Evolutionary conservation across 2,113 vertebrate genomes (phyloP).

Genomic region (Prietella phreatophila): DNA sequence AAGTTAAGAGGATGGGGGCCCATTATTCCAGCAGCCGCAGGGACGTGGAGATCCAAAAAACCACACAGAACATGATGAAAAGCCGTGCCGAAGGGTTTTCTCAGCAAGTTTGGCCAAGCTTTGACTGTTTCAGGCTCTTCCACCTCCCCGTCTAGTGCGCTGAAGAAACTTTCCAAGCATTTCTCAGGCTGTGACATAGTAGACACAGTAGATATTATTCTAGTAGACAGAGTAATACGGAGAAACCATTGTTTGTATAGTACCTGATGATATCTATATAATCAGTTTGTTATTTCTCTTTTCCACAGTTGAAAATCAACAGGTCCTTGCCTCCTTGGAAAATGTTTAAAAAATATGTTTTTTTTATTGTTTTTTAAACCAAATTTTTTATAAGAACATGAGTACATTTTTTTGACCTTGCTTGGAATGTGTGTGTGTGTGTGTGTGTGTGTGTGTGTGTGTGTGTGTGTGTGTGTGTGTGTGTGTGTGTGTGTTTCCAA

Average conservation of each 20-base stretch:
- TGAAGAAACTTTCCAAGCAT: conserved; percentile 37
- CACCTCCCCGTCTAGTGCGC: conserved; percentile 16
- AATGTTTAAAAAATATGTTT: background rate
- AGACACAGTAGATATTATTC: conserved; percentile 18
- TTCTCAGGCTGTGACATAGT: conserved; percentile 31
- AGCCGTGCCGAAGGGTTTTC: conserved; percentile 21
- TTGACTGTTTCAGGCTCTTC: conserved; percentile 38
- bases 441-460: background rate
- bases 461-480: background rate
- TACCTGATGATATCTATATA: background rate
- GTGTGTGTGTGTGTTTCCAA: background rate
- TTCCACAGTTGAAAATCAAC: conserved; percentile 1
- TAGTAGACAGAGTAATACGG: conserved; percentile 19
- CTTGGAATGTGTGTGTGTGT: too few species aligned
- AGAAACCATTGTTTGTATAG: conserved; percentile 24
- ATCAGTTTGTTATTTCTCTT: background rate
- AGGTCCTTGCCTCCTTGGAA: background rate
- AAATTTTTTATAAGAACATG: background rate
- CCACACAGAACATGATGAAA: conserved; percentile 44
- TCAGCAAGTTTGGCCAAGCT: conserved; percentile 37
- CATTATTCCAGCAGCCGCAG: conserved; percentile 43
- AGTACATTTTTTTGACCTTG: background rate
- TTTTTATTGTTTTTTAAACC: background rate
- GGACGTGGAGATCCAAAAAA: conserved; percentile 38
- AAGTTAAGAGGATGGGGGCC: conserved; percentile 39